phyloP scores from a whole-genome alignment of 2,113 vertebrate species.

The Thermophis baileyi region DNA sequence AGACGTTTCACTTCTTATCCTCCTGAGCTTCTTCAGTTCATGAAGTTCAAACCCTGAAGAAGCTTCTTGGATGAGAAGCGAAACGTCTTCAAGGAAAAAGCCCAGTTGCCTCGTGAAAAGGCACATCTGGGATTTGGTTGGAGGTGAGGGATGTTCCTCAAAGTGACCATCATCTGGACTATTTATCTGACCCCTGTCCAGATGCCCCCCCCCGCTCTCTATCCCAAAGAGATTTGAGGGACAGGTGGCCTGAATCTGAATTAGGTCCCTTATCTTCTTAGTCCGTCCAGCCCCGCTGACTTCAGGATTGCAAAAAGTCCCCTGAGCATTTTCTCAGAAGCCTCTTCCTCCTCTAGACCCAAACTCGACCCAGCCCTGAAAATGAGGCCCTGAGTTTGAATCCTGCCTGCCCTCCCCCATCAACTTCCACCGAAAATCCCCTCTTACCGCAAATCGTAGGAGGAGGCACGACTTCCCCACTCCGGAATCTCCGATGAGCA shows the following conservation, averaged over 20 bases:
- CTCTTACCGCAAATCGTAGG: slow-evolving; percentile 85
- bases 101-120: not conserved
- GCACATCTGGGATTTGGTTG: not conserved
- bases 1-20: not conserved
- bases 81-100: not conserved
- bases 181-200: not conserved
- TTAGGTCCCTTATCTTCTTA: not conserved
- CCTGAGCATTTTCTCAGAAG: not conserved
- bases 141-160: not conserved
- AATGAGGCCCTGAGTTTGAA: not conserved
- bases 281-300: not conserved
- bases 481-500: slow-evolving; percentile 84
- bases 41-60: not conserved
- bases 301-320: not conserved
- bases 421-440: not conserved
- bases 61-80: not conserved
- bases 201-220: not conserved
- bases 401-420: not conserved
- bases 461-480: slow-evolving; percentile 85
- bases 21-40: not conserved
- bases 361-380: not conserved
- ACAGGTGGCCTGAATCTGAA: not conserved
- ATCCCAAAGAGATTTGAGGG: not conserved
- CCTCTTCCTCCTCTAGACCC: not conserved
- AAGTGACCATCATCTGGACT: not conserved